Evolutionary conservation across 1,140 invertebrate genomes (phyloP).

Genomic region (Anastrepha ludens): DNA sequence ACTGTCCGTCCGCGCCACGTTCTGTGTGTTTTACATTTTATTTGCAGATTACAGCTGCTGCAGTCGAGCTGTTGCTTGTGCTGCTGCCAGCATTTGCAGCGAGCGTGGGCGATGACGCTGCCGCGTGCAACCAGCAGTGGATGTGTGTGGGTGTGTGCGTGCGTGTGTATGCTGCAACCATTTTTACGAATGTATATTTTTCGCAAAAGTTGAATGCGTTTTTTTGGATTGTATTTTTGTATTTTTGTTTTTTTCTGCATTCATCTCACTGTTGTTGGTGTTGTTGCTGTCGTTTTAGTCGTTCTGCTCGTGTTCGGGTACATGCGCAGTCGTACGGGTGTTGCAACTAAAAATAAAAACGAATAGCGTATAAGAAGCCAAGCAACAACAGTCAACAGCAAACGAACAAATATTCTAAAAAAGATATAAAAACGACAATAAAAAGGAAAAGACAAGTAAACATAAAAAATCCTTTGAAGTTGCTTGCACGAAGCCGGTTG

Average conservation of each 20-base stretch:
- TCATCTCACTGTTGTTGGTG: not conserved
- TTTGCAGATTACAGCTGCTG: not conserved
- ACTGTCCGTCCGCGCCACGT: not conserved
- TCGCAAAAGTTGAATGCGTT: not conserved
- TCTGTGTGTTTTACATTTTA: not conserved
- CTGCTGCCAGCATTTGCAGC: not conserved
- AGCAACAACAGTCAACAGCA: conserved; percentile 58
- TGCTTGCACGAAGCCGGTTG: not conserved
- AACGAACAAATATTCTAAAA: conserved; percentile 60
- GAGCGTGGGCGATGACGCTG: conserved; percentile 7
- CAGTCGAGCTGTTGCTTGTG: conserved; percentile 9
- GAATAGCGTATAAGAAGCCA: not conserved
- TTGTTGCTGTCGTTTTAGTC: conserved; percentile 21
- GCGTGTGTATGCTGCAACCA: not conserved
- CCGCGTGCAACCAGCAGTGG: not conserved
- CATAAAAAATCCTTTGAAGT: conserved; percentile 56
- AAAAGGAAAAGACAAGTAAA: conserved; percentile 71
- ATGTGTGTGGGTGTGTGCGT: not conserved
- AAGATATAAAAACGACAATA: conserved; percentile 63
- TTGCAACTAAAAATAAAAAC: conserved; percentile 59
- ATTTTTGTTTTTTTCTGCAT: not conserved
- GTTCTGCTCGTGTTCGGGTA: conserved; percentile 61
- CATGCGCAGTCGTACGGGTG: conserved; percentile 68
- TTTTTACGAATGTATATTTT: conserved; percentile 35
- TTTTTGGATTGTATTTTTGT: not conserved